Conservation (phyloP, 2,113 vertebrate species). For the Macrotis lagotis region DNA sequence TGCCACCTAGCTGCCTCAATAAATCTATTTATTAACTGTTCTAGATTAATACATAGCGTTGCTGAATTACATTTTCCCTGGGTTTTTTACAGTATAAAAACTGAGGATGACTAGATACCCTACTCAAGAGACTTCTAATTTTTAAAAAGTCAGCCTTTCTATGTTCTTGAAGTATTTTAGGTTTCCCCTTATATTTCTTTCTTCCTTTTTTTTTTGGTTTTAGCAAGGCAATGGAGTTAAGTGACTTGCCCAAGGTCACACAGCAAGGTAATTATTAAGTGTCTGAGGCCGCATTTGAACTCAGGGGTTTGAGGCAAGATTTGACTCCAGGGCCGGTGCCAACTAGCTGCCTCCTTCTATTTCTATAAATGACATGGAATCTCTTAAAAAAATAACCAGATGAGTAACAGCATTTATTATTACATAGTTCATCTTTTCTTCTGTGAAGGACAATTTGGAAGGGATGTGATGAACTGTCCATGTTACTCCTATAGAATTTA, state of each 20-base stretch:
- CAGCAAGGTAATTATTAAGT: no score
- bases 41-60: neutral
- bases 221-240: no score
- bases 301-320: no score
- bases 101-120: neutral
- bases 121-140: conserved; percentile 8
- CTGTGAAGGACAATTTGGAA: conserved; percentile 8
- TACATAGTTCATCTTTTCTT: neutral
- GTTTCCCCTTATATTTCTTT: no score
- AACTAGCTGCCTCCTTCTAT: no score
- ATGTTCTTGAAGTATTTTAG: conserved; percentile 18
- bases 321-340: no score
- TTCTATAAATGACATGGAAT: neutral
- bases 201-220: no score
- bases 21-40: neutral
- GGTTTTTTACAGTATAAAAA: conserved; percentile 41
- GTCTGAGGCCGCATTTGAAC: no score
- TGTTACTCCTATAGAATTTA: neutral
- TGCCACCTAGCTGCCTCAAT: no score
- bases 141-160: conserved; percentile 15
- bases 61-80: neutral
- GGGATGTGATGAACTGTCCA: neutral
- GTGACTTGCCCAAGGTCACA: no score
- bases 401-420: neutral
- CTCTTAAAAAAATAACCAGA: conserved; percentile 31